Percentiles rank a stretch among this genome's conserved stretches.
Evolutionary conservation across 92 coral and sea anemone species (phyloP).

Genomic region (Ricordea florida): DNA sequence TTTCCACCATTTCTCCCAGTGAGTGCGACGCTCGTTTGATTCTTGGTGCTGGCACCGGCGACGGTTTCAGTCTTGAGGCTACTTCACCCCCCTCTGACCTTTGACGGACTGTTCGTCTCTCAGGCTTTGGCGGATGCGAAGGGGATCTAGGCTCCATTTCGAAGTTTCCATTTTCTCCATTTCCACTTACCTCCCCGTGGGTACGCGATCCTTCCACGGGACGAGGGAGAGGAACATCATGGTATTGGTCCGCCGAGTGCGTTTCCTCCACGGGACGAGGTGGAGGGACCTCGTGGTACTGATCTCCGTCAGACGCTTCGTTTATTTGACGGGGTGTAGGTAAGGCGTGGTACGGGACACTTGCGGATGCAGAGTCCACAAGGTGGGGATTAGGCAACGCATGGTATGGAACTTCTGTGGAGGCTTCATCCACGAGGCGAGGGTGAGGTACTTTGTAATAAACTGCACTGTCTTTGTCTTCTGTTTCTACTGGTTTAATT

Average conservation of each 20-base stretch:
- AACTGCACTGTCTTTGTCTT: not conserved
- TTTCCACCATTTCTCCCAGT: conserved; percentile 84
- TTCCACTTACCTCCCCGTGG: conserved; percentile 9
- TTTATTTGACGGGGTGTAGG: not conserved
- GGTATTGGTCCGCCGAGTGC: not conserved
- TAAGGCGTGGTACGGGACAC: too few relatives aligned
- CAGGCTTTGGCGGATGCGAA: not conserved
- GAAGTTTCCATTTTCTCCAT: not conserved
- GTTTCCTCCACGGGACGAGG: not conserved
- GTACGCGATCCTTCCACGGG: conserved; percentile 7
- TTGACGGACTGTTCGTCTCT: not conserved
- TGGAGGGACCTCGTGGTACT: not conserved
- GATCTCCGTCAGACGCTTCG: not conserved
- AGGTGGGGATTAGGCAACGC: not conserved
- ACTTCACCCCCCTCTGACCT: not conserved
- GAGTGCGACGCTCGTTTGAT: conserved; percentile 80
- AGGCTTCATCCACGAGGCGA: not conserved
- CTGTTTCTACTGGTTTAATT: not conserved
- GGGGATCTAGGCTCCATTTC: not conserved
- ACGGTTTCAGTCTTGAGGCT: not conserved
- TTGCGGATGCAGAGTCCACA: not conserved
- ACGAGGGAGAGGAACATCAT: not conserved
- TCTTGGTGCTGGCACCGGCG: conserved; percentile 68
- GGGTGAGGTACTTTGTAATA: not conserved
- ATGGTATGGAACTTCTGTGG: not conserved